Conservation (phyloP, 2,888 invertebrate genomes). For the Buathra laborator region DNA sequence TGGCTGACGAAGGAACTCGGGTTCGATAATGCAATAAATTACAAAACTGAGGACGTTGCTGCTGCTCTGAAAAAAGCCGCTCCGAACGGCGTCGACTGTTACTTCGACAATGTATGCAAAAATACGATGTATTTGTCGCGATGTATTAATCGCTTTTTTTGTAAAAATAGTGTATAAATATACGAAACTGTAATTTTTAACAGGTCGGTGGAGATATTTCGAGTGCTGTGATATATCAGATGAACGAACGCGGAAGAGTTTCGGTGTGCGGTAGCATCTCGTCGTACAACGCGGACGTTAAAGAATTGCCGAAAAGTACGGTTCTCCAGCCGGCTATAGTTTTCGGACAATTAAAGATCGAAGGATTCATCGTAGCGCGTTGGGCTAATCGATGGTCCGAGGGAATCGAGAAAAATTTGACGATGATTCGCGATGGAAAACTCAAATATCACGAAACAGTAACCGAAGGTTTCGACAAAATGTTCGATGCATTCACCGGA, state of each 20-base stretch:
- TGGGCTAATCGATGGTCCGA: conserved; percentile 88
- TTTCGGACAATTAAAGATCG: conserved; percentile 87
- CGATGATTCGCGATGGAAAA: conserved; percentile 90
- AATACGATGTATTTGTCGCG: not conserved
- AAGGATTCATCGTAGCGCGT: conserved; percentile 87
- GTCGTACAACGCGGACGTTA: conserved; percentile 87
- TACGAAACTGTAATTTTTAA: not conserved
- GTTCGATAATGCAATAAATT: conserved; percentile 90
- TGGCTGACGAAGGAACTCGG: conserved; percentile 89
- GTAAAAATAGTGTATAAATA: not conserved
- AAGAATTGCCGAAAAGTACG: conserved; percentile 85
- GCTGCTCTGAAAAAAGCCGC: conserved; percentile 87
- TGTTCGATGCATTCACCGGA: conserved; percentile 89
- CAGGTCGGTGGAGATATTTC: conserved; percentile 90
- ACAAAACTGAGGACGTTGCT: conserved; percentile 88
- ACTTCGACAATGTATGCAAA: conserved; percentile 91
- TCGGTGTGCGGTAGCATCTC: conserved; percentile 90
- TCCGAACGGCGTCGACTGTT: conserved; percentile 91
- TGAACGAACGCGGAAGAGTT: conserved; percentile 88
- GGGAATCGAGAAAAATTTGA: conserved; percentile 88
- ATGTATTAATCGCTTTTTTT: not conserved
- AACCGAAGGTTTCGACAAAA: conserved; percentile 91
- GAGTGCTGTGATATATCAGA: conserved; percentile 87
- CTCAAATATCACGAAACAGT: conserved; percentile 90
- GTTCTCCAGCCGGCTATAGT: conserved; percentile 88